Evolutionary conservation across 2,113 vertebrate species (phyloP).

Genomic region (Aptenodytes patagonicus): DNA sequence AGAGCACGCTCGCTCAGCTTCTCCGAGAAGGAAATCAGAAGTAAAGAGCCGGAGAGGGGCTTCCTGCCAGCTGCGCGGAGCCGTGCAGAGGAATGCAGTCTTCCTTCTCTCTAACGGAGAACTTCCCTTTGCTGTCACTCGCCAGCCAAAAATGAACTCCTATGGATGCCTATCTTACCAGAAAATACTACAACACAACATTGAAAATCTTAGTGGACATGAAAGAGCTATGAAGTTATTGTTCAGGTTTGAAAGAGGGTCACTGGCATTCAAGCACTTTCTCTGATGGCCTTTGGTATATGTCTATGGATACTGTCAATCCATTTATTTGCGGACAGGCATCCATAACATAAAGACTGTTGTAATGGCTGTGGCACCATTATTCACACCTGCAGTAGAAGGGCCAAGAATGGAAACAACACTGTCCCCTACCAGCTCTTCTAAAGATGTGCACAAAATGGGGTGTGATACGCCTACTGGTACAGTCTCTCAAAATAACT

Average conservation of each 20-base stretch:
- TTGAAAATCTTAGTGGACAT: background rate
- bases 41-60: constrained; percentile 66
- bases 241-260: background rate
- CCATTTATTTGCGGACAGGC: background rate
- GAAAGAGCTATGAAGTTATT: background rate
- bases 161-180: background rate
- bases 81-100: background rate
- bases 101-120: background rate
- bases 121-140: background rate
- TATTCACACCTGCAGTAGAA: background rate
- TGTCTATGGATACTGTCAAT: background rate
- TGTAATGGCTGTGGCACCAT: background rate
- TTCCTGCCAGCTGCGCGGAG: constrained; percentile 79
- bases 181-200: background rate
- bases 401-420: background rate
- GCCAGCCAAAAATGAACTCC: background rate
- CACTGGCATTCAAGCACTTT: background rate
- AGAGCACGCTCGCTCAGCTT: constrained; percentile 11
- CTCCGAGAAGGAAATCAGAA: constrained; percentile 69
- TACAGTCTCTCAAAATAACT: background rate
- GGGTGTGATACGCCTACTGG: background rate
- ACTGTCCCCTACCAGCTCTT: background rate
- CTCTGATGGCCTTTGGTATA: background rate
- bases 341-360: background rate
- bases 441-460: background rate